These are phyloP conservation scores for Buceros bicornis DNA, from an alignment of 2,797 vertebrate genomes.

Conservation along the genomic window DNA sequence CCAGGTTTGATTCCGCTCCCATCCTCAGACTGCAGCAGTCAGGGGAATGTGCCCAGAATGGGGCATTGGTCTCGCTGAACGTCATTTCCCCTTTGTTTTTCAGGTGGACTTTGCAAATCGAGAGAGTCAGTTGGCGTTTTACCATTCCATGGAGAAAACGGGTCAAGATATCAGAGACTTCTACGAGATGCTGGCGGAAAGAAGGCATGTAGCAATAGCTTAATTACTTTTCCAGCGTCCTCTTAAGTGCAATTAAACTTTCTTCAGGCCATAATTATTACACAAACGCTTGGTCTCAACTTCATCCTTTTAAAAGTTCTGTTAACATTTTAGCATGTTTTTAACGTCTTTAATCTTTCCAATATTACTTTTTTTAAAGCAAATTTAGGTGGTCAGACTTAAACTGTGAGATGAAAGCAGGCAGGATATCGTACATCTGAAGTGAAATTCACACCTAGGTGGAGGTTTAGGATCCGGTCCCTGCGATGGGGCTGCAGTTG, in stretches of 20 bases:
- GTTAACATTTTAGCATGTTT: background rate
- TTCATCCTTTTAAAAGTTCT: background rate
- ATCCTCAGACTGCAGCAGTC: background rate
- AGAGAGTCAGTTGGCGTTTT: slow-evolving; percentile 98
- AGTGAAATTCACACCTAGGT: background rate
- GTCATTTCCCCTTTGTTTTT: slow-evolving; percentile 22
- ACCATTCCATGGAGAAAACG: slow-evolving; percentile 98
- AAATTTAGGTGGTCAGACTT: background rate
- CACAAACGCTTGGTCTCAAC: background rate
- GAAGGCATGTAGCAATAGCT: slow-evolving; percentile 83
- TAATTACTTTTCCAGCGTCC: background rate
- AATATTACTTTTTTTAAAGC: rapidly evolving
- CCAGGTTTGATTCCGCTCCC: background rate
- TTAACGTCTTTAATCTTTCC: background rate
- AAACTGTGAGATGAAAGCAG: background rate
- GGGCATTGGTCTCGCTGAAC: background rate
- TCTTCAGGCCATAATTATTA: background rate
- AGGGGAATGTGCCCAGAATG: background rate
- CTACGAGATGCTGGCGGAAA: slow-evolving; percentile 94
- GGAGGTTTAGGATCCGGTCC: background rate
- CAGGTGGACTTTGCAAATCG: slow-evolving; percentile 99
- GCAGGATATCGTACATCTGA: background rate
- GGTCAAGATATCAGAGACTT: slow-evolving; percentile 98
- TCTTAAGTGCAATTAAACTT: background rate
- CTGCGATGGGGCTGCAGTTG: slow-evolving; percentile 5